Conservation (phyloP, 2,888 invertebrate species). For the Nemotelus pantherinus region DNA sequence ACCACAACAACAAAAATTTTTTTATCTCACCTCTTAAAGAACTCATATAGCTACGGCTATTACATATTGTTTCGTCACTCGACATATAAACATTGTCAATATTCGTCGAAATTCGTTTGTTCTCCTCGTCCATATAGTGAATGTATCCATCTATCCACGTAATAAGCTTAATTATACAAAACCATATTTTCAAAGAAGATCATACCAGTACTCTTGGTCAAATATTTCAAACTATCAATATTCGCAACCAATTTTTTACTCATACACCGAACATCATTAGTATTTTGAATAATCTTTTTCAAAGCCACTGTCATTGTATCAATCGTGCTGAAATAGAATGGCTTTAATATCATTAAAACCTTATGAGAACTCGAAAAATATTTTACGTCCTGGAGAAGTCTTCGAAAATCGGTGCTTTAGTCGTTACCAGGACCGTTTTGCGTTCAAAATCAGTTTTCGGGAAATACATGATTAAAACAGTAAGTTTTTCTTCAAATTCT, state of each 20-base stretch:
- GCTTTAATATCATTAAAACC: neutral
- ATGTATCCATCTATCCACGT: conserved; percentile 12
- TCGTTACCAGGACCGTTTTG: neutral
- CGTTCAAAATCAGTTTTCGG: neutral
- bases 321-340: conserved; percentile 1
- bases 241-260: neutral
- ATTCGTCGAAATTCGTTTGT: conserved; percentile 1
- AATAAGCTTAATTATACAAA: neutral
- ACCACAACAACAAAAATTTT: no score
- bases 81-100: neutral
- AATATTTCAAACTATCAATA: conserved; percentile 6
- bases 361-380: neutral
- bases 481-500: neutral
- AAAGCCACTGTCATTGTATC: neutral
- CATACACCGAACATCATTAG: neutral
- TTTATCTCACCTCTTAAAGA: no score
- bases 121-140: conserved; percentile 19
- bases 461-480: neutral
- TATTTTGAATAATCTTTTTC: neutral
- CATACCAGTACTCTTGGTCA: conserved; percentile 16
- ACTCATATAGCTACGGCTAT: no score
- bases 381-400: neutral
- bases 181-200: neutral
- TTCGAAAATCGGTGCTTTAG: neutral
- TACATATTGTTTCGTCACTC: neutral